These are phyloP conservation scores for Batillaria attramentaria DNA, from an alignment of 1,140 invertebrate species.

Conservation along the genomic window DNA sequence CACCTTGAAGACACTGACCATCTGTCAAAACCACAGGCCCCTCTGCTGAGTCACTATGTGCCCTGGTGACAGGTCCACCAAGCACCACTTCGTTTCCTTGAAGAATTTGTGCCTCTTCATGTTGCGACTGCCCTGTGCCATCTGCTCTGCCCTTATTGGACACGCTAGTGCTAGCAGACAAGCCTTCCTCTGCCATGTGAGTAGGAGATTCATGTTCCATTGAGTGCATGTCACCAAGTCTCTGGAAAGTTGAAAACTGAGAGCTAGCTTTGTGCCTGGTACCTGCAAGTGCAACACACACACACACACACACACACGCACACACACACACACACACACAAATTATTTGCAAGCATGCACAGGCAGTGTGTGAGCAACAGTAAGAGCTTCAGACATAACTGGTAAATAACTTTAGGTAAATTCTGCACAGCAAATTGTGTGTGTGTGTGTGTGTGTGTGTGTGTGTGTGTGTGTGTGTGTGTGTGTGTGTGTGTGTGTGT, in stretches of 20 bases:
- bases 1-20: constrained; percentile 1
- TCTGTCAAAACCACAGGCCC: neutral
- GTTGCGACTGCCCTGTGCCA: neutral
- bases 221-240: neutral
- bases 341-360: neutral
- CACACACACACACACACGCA: constrained; percentile 5
- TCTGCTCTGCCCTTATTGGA: neutral
- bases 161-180: no score
- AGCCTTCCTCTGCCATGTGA: neutral
- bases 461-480: neutral
- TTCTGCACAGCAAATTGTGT: no score
- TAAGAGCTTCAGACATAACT: no score
- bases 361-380: no score
- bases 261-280: neutral
- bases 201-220: neutral
- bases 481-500: neutral
- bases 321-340: constrained; percentile 21
- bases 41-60: no score
- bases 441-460: neutral
- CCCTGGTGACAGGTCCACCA: neutral
- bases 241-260: neutral
- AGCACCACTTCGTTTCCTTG: neutral
- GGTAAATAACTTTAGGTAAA: no score
- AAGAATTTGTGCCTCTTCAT: neutral
- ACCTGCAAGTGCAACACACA: neutral